Evolutionary conservation across 2,797 vertebrate genomes (phyloP), one percentile per base, ranked within the genome.

Genomic region (Amblyopsis hoosieri): DNA sequence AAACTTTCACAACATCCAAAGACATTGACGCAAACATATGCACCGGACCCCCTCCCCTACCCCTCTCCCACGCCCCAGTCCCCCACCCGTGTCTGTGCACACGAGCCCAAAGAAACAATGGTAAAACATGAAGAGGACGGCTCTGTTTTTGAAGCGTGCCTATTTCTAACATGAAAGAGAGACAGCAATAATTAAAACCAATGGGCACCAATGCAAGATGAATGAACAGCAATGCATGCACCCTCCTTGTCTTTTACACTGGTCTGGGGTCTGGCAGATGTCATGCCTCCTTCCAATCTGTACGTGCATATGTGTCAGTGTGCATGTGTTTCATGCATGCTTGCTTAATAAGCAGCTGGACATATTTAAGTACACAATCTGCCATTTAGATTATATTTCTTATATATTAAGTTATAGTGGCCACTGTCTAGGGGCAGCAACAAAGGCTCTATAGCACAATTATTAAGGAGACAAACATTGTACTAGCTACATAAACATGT

Each of bases 141-240:
- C 89, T 92, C 90, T 91, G 90, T 75, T 94, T 87, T 95, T 94
- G 93, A 94, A 95, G 92, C 89, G 87, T 85, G 93, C 93, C 90
- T 92, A 91, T 93, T 94, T 91, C 90, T 67, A 90, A 93, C 94
- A 94, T 95, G 91, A 97, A 96, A 19, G 19, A 95, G 88, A 71
- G 91, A 86, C 88, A 89, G 83, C 85, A 91, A 92, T 95, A 96
- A 97, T 98, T 96, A 96, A 96, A 96, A 96, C 95, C 89, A 97
- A 96, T 94, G 94, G 93, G 91, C 94, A 95, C 93, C 93, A 93
- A 95, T 93, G 93, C 91, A 90, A 94, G 91, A 94, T 94, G 94
- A 95, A 94, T 93, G 93, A 94, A 93, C 92, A 92, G 94, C 94
- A 95, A 94, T 94, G 68, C 55, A 12, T 70, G 81, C 75, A 62